These are phyloP conservation scores for Pheosia tremula DNA, from an alignment of 2,888 invertebrate species.

Conservation along the genomic window DNA sequence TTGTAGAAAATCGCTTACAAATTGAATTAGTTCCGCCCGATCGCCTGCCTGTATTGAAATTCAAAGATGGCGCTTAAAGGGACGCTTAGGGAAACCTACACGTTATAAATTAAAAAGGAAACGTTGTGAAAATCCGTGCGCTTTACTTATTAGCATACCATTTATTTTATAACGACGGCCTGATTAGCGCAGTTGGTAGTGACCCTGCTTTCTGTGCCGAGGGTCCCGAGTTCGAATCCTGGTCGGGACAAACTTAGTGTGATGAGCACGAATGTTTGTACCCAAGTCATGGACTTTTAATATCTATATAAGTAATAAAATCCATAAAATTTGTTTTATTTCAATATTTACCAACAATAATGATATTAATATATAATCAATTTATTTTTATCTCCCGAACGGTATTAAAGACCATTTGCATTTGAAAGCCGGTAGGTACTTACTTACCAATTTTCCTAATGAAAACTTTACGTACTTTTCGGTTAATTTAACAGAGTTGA, in stretches of 20 bases:
- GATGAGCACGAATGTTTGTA: too few relatives aligned
- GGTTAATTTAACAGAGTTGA: conserved; percentile 1
- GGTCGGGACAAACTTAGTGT: too few relatives aligned
- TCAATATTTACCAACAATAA: too few relatives aligned
- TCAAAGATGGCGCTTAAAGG: neutral
- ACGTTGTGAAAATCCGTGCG: neutral
- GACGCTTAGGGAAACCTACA: neutral
- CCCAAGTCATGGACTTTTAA: too few relatives aligned
- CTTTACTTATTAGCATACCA: neutral
- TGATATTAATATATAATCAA: neutral
- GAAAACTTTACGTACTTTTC: conserved; percentile 1
- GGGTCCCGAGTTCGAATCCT: too few relatives aligned
- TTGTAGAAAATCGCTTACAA: conserved; percentile 17
- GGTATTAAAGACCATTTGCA: neutral
- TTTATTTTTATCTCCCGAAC: neutral
- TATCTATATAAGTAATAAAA: too few relatives aligned
- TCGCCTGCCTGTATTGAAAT: neutral
- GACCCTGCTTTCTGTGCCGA: too few relatives aligned
- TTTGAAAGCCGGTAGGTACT: neutral
- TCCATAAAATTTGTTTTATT: too few relatives aligned
- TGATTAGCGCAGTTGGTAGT: too few relatives aligned
- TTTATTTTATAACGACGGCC: too few relatives aligned
- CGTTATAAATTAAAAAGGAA: neutral
- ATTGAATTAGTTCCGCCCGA: conserved; percentile 15
- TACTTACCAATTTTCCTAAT: neutral